Evolutionary conservation across 2,888 invertebrate species (phyloP).

Genomic region (Spisula subtruncata): DNA sequence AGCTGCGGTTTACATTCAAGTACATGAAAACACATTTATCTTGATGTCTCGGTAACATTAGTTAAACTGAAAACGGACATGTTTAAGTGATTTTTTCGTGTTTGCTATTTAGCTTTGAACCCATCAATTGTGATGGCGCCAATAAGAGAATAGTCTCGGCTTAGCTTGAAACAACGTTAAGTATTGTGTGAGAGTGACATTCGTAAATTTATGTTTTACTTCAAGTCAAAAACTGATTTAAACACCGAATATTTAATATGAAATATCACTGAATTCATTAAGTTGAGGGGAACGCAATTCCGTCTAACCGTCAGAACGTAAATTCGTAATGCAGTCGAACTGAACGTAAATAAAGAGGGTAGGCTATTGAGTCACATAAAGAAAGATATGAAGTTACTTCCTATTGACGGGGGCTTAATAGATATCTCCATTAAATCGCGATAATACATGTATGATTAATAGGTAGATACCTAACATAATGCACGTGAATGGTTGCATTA

Average conservation of each 20-base stretch:
- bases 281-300: too few species aligned
- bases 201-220: slow-evolving; percentile 19
- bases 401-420: not conserved
- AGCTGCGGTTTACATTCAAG: slow-evolving; percentile 1
- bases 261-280: slow-evolving; percentile 16
- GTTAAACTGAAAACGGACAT: not conserved
- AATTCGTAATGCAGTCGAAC: too few species aligned
- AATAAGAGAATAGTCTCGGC: not conserved
- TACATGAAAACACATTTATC: not conserved
- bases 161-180: not conserved
- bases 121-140: not conserved
- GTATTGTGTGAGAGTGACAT: not conserved
- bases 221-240: not conserved
- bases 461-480: not conserved
- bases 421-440: not conserved
- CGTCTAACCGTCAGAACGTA: too few species aligned
- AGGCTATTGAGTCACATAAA: not conserved
- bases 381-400: not conserved
- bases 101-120: slow-evolving; percentile 1
- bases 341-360: not conserved
- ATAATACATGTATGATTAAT: slow-evolving; percentile 14
- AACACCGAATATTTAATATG: not conserved
- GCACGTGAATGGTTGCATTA: not conserved
- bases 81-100: not conserved
- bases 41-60: not conserved